Conservation (phyloP, 2,888 invertebrate species). For the Reticulitermes lucifugus region DNA sequence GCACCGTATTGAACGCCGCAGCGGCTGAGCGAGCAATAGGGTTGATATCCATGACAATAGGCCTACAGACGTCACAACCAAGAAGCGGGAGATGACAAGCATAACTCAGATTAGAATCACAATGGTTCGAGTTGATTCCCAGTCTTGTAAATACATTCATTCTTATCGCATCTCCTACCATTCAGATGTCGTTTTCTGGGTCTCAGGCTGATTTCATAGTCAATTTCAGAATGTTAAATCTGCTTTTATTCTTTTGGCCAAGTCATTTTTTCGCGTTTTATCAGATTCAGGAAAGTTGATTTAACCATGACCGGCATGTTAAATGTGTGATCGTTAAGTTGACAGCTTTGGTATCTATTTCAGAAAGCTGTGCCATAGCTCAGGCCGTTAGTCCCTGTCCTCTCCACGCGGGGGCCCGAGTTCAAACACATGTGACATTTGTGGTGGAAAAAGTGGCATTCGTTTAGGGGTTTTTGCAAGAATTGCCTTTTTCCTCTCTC, state of each 20-base stretch:
- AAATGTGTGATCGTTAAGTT: background rate
- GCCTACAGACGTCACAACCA: constrained; percentile 28
- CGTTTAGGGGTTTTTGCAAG: too few relatives aligned
- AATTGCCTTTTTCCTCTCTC: too few relatives aligned
- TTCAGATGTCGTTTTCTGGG: constrained; percentile 34
- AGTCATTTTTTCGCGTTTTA: constrained; percentile 12
- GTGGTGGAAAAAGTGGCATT: too few relatives aligned
- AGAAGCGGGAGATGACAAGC: constrained; percentile 11
- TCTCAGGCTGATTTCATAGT: constrained; percentile 15
- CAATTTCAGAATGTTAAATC: constrained; percentile 28
- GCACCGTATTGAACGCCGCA: background rate
- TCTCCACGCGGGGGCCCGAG: too few relatives aligned
- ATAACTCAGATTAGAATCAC: constrained; percentile 36
- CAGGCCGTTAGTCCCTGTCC: too few relatives aligned
- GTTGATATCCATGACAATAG: constrained; percentile 35
- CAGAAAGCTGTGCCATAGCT: background rate
- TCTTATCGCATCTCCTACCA: background rate
- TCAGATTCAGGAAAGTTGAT: background rate
- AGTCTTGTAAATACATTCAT: background rate
- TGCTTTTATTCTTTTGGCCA: background rate
- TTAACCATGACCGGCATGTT: background rate
- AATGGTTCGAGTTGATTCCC: background rate
- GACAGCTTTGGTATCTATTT: background rate
- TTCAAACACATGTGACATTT: too few relatives aligned
- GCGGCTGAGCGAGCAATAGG: background rate